Base-by-base conservation (phyloP, 2,888 invertebrate species). In the Eugnorisma glareosa region DNA sequence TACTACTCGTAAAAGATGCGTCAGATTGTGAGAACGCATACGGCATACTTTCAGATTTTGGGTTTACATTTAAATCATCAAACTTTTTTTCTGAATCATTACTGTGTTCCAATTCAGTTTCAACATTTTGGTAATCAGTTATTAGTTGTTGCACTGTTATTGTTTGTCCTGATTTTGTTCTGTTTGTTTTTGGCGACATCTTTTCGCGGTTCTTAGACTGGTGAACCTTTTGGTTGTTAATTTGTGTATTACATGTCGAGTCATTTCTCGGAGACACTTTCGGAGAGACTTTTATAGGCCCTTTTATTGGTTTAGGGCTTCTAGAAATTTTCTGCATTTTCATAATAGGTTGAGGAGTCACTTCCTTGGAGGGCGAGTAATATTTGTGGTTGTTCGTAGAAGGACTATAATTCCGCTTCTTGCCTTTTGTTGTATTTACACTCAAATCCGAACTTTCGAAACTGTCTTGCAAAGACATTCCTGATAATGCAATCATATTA, bases 261-360 rank as follows among this genome's bases (percentile, higher is more conserved):
- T 80, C 54, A 1, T 71, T 31, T 4, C 6, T 18, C 2, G 48
- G 61, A 24, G n/a, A 68, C 24, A 78, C 10, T n/a, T 77, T 18
- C 2, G 48, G 61, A 24, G n/a, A 68, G 21, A 78, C 10, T n/a
- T 77, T 67, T 28, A 77, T 10, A 0, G 35, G 31, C 0, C 28
- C 6, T 21, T 63, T 66, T 15, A 71, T 68, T 0, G 59, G 3
- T 7, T 79, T 82, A 0, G 92, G 91, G 74, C 89, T 93, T 51
- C 77, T 81, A 0, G 95, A 94, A 5, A 92, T 72, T 81, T 93
- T 95, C 45, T 91, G 93, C 79, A 95, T 92, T 84, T 96, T 96
- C 1, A 54, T 86, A 0, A 82, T 82, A 0, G 94, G 95, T 84
- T 94, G 95, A 0, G 96, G 96, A 0, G 96, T 95, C 0, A 91